phyloP scores from a whole-genome alignment of 2,888 invertebrate species.

The Cylindroiulus punctatus region DNA sequence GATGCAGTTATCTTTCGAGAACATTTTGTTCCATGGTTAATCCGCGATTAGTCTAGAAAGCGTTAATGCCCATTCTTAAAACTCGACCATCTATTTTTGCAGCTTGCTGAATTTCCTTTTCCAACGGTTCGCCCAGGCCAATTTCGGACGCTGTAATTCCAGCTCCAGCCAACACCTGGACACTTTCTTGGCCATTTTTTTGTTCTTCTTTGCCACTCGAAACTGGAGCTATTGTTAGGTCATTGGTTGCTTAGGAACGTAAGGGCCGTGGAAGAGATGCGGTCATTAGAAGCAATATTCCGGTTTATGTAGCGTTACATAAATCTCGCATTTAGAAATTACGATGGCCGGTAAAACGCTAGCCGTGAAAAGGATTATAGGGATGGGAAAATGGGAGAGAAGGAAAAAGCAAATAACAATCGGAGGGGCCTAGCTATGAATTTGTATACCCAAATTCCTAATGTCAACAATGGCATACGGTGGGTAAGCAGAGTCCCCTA shows the following conservation, averaged over 20 bases:
- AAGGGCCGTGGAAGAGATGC: not conserved
- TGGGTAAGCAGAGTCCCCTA: too few species aligned
- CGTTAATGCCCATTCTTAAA: not conserved
- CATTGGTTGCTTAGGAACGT: conserved; percentile 27
- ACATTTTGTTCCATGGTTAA: not conserved
- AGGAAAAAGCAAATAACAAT: not conserved
- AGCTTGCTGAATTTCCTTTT: not conserved
- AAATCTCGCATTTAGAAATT: conserved; percentile 20
- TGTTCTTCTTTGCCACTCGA: not conserved
- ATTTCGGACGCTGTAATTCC: not conserved
- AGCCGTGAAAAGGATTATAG: not conserved
- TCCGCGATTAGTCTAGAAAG: not conserved
- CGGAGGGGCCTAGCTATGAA: not conserved
- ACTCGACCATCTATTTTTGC: not conserved
- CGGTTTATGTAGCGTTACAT: conserved; percentile 13
- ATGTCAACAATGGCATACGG: too few species aligned
- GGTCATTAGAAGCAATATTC: conserved; percentile 20
- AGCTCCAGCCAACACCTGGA: not conserved
- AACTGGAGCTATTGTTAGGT: conserved; percentile 19
- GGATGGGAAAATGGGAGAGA: not conserved
- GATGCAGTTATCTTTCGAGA: too few species aligned
- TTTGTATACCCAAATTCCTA: not conserved
- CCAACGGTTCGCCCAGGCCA: not conserved
- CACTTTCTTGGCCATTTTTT: conserved; percentile 27
- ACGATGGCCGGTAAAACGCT: not conserved